These are phyloP conservation scores for Acanthoscelides obtectus DNA, from an alignment of 2,888 invertebrate species.

Conservation along the genomic window DNA sequence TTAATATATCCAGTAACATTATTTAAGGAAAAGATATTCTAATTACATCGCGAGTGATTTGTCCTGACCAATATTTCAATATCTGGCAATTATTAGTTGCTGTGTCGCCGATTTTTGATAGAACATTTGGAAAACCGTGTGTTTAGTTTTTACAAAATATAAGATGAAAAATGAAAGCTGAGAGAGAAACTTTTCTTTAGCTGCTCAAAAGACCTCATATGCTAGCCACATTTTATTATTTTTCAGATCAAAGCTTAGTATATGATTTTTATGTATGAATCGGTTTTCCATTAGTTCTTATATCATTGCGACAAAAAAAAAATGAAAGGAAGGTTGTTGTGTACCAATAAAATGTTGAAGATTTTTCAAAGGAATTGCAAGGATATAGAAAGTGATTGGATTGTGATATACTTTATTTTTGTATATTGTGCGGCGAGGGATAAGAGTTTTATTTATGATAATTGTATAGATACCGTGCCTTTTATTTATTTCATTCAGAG, in stretches of 20 bases:
- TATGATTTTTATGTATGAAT: not conserved
- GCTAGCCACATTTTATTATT: too few species aligned
- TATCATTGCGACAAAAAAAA: slow-evolving; percentile 2
- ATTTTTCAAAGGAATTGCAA: slow-evolving; percentile 22
- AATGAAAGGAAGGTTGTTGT: not conserved
- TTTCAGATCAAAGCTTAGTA: slow-evolving; percentile 12
- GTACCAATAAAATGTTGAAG: slow-evolving; percentile 1
- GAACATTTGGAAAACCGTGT: not conserved
- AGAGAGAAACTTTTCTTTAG: too few species aligned
- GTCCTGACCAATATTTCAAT: slow-evolving; percentile 30
- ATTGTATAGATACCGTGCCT: slow-evolving; percentile 45
- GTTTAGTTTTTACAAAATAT: too few species aligned
- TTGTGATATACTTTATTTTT: slow-evolving; percentile 48
- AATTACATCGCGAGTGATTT: slow-evolving; percentile 25
- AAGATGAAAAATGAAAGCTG: too few species aligned
- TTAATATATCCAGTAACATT: slow-evolving; percentile 27
- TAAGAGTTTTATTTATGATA: slow-evolving; percentile 38
- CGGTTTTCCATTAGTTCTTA: not conserved
- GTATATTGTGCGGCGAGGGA: slow-evolving; percentile 39
- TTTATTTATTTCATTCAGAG: slow-evolving; percentile 44
- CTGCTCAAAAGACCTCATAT: too few species aligned
- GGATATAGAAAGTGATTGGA: slow-evolving; percentile 33
- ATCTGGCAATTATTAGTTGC: not conserved
- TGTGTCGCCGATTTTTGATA: not conserved
- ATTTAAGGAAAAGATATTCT: slow-evolving; percentile 30